Conservation (phyloP, 2,797 vertebrate species). For the Euphonia xanthogaster region DNA sequence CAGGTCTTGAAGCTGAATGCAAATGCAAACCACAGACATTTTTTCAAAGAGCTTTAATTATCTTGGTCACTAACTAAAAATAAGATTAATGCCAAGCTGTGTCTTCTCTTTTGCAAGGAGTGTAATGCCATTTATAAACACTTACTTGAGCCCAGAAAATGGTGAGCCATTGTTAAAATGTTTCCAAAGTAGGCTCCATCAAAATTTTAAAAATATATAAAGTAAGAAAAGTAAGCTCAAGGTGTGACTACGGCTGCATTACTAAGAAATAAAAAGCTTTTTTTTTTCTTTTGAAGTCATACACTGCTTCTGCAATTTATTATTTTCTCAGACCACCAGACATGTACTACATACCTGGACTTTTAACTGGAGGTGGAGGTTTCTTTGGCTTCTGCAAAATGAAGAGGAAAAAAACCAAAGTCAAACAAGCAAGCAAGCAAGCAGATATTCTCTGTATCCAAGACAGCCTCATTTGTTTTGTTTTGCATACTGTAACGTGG, state of each 20-base stretch:
- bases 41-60: conserved; percentile 6
- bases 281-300: neutral
- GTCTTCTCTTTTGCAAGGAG: neutral
- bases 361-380: conserved; percentile 88
- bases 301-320: neutral
- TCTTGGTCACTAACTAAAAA: neutral
- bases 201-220: neutral
- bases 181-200: neutral
- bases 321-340: neutral
- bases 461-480: neutral
- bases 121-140: neutral
- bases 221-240: neutral
- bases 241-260: neutral
- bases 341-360: conserved; percentile 76
- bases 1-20: conserved; percentile 83
- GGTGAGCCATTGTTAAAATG: neutral
- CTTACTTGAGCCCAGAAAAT: neutral
- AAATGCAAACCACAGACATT: neutral
- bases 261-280: neutral
- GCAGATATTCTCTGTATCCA: neutral
- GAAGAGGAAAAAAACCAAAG: neutral
- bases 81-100: neutral
- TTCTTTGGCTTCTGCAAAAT: conserved; percentile 91
- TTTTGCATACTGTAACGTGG: neutral
- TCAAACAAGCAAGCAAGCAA: neutral